phyloP scores from a whole-genome alignment of 2,888 invertebrate genomes.

The Andricus quercusramuli region DNA sequence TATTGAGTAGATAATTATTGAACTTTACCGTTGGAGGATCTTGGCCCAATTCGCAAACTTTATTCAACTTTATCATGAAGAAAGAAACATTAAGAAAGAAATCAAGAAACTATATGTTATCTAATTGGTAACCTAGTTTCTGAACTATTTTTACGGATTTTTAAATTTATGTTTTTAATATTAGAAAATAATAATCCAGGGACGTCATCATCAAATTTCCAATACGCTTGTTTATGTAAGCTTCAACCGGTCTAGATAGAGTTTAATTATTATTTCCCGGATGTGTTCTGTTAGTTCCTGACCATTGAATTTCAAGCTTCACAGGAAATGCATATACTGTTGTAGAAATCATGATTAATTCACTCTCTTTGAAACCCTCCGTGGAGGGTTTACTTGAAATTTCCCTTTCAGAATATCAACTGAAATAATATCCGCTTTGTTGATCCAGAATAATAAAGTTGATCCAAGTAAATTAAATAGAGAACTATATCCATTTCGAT shows the following conservation, averaged over 20 bases:
- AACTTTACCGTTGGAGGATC: too few species aligned
- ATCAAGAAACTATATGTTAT: too few species aligned
- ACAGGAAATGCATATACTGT: background rate
- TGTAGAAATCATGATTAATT: background rate
- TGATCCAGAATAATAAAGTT: constrained; percentile 14
- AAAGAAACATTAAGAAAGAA: too few species aligned
- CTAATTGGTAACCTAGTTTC: too few species aligned
- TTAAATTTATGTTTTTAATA: too few species aligned
- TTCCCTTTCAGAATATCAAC: background rate
- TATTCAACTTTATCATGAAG: too few species aligned
- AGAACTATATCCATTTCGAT: background rate
- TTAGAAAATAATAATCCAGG: too few species aligned
- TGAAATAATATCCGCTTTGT: background rate
- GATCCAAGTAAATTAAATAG: background rate
- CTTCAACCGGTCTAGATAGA: background rate
- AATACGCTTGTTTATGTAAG: background rate
- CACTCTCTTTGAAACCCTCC: background rate
- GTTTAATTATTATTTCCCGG: background rate
- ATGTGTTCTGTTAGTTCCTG: background rate
- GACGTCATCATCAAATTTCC: background rate
- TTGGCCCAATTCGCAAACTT: too few species aligned
- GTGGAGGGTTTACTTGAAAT: background rate
- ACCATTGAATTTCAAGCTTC: background rate
- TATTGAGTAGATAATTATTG: too few species aligned
- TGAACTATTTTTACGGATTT: too few species aligned